phyloP scores from a whole-genome alignment of 2,797 vertebrate genomes.

The Trichosurus vulpecula region DNA sequence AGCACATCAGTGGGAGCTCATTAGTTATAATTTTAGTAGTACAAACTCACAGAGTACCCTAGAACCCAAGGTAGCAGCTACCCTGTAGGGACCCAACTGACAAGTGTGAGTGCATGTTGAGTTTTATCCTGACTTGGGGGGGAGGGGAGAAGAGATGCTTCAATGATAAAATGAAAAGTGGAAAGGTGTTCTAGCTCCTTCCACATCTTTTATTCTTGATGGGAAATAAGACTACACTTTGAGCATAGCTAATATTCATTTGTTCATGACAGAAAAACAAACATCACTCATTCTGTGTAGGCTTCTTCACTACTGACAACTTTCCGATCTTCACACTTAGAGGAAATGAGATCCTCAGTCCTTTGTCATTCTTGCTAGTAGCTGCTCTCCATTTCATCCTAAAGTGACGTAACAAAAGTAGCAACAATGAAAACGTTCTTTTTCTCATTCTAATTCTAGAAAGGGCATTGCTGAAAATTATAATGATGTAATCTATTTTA shows the following conservation, averaged over 20 bases:
- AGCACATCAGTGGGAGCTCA: no score
- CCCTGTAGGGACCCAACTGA: background rate
- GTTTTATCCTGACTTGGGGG: background rate
- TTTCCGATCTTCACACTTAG: background rate
- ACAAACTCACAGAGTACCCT: no score
- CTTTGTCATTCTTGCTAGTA: background rate
- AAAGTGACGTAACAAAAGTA: background rate
- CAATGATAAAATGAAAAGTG: background rate
- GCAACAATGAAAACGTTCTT: background rate
- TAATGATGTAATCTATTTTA: background rate
- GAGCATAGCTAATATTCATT: background rate
- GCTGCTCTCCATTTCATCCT: background rate
- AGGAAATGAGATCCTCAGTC: background rate
- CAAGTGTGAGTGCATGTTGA: background rate
- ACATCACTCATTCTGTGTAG: background rate
- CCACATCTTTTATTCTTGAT: background rate
- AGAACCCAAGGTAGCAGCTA: no score
- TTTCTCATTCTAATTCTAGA: background rate
- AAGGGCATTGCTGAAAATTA: background rate
- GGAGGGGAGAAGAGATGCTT: background rate
- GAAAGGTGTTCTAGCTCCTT: background rate
- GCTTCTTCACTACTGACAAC: background rate
- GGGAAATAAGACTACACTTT: background rate
- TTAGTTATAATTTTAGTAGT: no score
- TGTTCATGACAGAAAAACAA: background rate